Percentiles rank a stretch among this genome's conserved stretches.
phyloP scores from a whole-genome alignment of 2,113 vertebrate species.

The Dendrocopos noguchii region DNA sequence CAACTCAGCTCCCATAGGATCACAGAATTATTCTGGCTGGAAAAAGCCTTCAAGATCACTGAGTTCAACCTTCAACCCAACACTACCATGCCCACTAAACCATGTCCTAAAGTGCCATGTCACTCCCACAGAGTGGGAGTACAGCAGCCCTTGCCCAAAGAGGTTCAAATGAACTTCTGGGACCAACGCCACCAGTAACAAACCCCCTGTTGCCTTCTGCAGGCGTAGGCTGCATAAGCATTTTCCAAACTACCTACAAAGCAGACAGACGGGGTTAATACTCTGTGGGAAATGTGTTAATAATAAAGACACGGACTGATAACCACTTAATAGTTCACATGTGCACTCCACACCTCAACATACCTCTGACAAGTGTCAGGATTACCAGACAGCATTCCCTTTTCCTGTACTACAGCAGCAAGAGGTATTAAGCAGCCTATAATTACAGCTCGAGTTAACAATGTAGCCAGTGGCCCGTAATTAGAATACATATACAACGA shows the following conservation, averaged over 20 bases:
- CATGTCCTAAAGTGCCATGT: no score
- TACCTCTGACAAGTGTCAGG: not conserved
- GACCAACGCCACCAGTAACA: accelerated
- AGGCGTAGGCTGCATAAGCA: not conserved
- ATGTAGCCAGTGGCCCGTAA: not conserved
- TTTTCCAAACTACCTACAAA: accelerated
- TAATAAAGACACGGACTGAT: not conserved
- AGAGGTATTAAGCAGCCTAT: not conserved
- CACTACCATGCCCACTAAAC: no score
- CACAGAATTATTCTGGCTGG: no score
- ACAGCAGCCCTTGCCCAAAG: not conserved
- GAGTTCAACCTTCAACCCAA: no score
- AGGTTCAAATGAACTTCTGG: not conserved
- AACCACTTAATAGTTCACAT: not conserved
- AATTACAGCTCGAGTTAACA: not conserved
- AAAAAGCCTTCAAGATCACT: no score
- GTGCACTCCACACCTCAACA: not conserved
- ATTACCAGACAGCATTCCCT: not conserved
- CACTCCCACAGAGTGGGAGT: no score
- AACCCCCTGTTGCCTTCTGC: not conserved
- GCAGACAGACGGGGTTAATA: accelerated
- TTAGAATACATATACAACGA: not conserved
- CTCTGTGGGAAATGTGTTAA: not conserved
- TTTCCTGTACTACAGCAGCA: not conserved
- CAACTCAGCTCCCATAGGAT: not conserved